phyloP scores from a whole-genome alignment of 2,797 vertebrate genomes.

The Poeciliopsis turneri region DNA sequence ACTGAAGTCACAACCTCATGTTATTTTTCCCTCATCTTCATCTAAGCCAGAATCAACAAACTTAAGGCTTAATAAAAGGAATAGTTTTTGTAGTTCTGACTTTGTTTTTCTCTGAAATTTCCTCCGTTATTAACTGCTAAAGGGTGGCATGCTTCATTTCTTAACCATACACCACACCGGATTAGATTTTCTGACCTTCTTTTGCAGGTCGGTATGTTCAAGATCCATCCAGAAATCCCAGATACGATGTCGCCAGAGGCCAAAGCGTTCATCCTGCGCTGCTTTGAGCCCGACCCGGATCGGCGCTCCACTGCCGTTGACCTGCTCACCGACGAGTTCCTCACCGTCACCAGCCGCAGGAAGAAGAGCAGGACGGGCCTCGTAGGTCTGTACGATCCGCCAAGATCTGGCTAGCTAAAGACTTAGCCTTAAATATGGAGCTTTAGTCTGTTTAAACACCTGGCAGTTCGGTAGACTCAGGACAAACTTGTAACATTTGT shows the following conservation, averaged over 20 bases:
- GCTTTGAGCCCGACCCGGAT: slow-evolving; percentile 96
- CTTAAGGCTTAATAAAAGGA: slow-evolving; percentile 45
- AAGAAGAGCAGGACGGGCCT: slow-evolving; percentile 88
- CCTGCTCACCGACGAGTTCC: slow-evolving; percentile 94
- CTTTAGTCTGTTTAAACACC: background rate
- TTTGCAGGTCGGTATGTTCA: slow-evolving; percentile 97
- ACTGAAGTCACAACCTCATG: background rate
- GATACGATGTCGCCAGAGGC: slow-evolving; percentile 97
- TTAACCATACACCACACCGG: background rate
- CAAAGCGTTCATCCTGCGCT: slow-evolving; percentile 94
- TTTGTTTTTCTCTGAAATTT: slow-evolving; percentile 29
- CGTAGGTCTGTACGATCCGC: slow-evolving; percentile 77
- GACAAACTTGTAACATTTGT: no score
- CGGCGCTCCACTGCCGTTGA: slow-evolving; percentile 90
- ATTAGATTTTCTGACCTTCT: background rate
- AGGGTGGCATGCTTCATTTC: background rate
- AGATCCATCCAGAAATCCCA: slow-evolving; percentile 98
- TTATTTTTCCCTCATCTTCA: slow-evolving; percentile 17
- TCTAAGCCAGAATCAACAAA: slow-evolving; percentile 61
- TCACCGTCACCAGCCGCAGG: slow-evolving; percentile 96
- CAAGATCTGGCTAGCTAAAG: background rate
- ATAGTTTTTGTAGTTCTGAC: slow-evolving; percentile 29
- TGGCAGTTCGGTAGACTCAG: no score
- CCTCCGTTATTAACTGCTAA: background rate
- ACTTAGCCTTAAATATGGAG: background rate